Base-by-base conservation (phyloP, 2,888 invertebrate species). In the Ramazzottius varieornatus region DNA sequence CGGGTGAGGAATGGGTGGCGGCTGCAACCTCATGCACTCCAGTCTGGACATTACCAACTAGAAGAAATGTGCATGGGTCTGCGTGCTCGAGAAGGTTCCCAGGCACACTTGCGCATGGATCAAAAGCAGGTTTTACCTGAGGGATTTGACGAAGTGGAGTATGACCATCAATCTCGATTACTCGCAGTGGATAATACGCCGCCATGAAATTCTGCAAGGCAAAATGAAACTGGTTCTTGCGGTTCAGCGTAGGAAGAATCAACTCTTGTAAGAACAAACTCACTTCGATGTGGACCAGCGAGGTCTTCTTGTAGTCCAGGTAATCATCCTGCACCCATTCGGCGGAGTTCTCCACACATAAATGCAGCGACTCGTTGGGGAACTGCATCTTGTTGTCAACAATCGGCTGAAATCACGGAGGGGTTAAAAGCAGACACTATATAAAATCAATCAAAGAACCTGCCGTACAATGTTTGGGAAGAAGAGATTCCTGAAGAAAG, bases 271-370 rank as follows among this genome's bases (percentile, higher is more conserved):
- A n/a, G n/a, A n/a, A n/a, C n/a, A n/a, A n/a, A n/a, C 54, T 54
- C 8, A 54, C 54, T 29, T 54, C 54, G 4, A 54, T 16, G n/a
- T 54, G 4, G 24, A 24, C 16, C 54, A 54, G 54, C 4, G 4
- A 54, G 20, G 54, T n/a, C 54, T 29, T 16, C 54, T 54, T 54
- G 29, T 54, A 54, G 54, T 54, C 54, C 54, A 54, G 24, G 24
- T 54, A 54, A 54, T 54, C 54, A 24, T 54, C 54, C 54, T 54
- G 54, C 13, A 24, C 24, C 54, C 54, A 54, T 54, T 54, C 54
- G 20, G 29, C 54, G 4, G 54, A 54, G 54, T 54, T 24, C 24
- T 54, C 54, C 13, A 54, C 4, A 4, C 54, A 24, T 24, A 54
- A 24, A 24, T n/a, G 24, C 4, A 54, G n/a, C 29, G 54, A 54